Conservation (phyloP, 2,888 invertebrate genomes). For the Disparrhopalites patrizii region DNA sequence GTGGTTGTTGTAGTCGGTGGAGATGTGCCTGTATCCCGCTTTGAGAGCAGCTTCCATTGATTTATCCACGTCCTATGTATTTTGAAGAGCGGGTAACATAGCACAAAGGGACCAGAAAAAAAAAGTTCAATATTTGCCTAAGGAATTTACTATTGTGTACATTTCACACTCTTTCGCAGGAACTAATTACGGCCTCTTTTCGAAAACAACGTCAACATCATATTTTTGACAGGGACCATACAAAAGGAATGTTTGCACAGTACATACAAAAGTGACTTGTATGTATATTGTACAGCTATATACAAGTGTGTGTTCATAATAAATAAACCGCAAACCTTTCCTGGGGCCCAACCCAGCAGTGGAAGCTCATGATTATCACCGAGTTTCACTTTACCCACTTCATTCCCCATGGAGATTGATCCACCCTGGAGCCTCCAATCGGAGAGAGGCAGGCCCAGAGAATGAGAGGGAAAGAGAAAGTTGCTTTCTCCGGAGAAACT, state of each 20-base stretch:
- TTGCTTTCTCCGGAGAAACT: neutral
- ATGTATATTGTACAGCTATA: no score
- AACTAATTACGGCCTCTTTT: no score
- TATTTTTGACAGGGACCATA: no score
- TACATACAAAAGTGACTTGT: no score
- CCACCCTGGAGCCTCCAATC: neutral
- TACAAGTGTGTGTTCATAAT: no score
- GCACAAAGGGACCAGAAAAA: no score
- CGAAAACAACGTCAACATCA: no score
- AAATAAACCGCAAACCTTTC: conserved; percentile 5
- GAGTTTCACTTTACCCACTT: neutral
- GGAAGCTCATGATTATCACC: neutral
- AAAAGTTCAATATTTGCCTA: no score
- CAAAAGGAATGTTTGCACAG: no score
- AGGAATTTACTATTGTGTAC: no score
- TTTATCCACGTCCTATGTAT: neutral
- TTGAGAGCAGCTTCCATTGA: neutral
- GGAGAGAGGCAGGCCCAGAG: neutral
- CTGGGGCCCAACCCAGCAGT: neutral
- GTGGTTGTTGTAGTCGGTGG: neutral
- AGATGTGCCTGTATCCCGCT: conserved; percentile 6
- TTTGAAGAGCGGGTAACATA: neutral
- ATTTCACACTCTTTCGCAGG: no score
- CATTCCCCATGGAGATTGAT: neutral
- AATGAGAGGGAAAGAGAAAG: neutral